Evolutionary conservation across 2,113 vertebrate species (phyloP).

Genomic region (Cromileptes altivelis): DNA sequence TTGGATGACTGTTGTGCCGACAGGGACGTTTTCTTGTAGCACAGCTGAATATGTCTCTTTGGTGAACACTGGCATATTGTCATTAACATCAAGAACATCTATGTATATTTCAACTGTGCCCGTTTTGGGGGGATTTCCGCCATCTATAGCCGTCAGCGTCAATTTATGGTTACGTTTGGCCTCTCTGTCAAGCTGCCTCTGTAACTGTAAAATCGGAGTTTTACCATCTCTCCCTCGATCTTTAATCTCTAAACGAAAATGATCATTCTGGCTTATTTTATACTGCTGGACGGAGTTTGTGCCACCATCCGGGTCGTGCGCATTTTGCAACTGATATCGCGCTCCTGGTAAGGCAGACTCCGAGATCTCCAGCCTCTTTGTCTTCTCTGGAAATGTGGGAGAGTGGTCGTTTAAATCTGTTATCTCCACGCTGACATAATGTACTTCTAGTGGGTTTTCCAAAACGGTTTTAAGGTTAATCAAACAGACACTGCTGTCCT

Average conservation of each 20-base stretch:
- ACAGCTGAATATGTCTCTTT: constrained; percentile 60
- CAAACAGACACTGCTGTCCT: constrained; percentile 63
- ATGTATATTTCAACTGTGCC: constrained; percentile 72
- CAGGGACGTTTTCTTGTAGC: constrained; percentile 68
- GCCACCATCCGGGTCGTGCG: constrained; percentile 82
- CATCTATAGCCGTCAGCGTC: constrained; percentile 76
- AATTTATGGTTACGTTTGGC: constrained; percentile 52
- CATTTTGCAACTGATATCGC: constrained; percentile 82
- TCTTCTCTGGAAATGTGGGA: constrained; percentile 76
- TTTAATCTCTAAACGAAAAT: constrained; percentile 77
- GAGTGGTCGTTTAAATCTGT: constrained; percentile 87
- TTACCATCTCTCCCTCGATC: constrained; percentile 70
- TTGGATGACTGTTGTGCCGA: constrained; percentile 66
- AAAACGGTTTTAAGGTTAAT: constrained; percentile 76
- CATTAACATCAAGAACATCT: constrained; percentile 78
- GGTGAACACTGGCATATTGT: constrained; percentile 80
- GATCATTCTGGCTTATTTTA: constrained; percentile 74
- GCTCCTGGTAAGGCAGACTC: constrained; percentile 79
- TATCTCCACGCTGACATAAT: constrained; percentile 86
- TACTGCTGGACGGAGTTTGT: constrained; percentile 81
- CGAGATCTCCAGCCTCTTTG: constrained; percentile 69
- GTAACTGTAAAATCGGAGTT: constrained; percentile 76
- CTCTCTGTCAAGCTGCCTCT: constrained; percentile 80
- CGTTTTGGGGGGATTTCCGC: constrained; percentile 74
- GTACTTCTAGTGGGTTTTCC: constrained; percentile 85